Base-by-base conservation (phyloP, 2,797 vertebrate genomes). In the Eupleurogrammus muticus region DNA sequence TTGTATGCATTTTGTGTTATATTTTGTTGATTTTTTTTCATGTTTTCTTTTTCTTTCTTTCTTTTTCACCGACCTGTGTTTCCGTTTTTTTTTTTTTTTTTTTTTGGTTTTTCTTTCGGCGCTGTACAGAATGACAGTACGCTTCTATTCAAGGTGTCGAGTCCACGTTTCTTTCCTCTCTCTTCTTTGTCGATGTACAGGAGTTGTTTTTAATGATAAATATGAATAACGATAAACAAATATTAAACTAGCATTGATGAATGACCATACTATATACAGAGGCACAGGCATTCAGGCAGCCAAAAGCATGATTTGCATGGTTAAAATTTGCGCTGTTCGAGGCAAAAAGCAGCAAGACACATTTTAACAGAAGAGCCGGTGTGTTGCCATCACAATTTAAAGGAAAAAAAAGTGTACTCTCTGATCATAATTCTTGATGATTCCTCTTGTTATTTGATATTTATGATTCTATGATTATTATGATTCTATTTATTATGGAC, bases 261-360 rank as follows among this genome's bases (percentile, higher is more conserved):
- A 93, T 90, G 92, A 85, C 87, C 91, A 79, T 90, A 88, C 82
- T 92, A 90, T 93, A 90, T 85, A 82, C 89, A 75, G 88, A 90
- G 91, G 89, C 91, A 89, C 87, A 87, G 90, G 84, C 86, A 79
- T 87, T 86, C 82, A 72, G 92, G 91, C 90, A 88, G 85, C 91
- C 90, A 70, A 80, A 87, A 90, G 94, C 94, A 94, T 94, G 94
- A 93, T 89, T 93, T 93, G 94, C 94, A 94, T 95, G 94, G 93
- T 90, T 84, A 58, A 86, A 92, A 90, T 79, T 85, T 86, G 83
- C 57, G 82, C 89, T 87, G 90, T 89, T 88, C 83, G 68, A 86
- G 74, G 80, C 71, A 83, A 89, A 87, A 90, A 72, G 81, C 80
- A 87, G 85, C 85, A 62, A 72, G 87, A 90, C 84, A 85, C 87